Evolutionary conservation across 2,888 invertebrate genomes (phyloP), one percentile per base, ranked within the genome.

Genomic region (Loripinus fragilis): DNA sequence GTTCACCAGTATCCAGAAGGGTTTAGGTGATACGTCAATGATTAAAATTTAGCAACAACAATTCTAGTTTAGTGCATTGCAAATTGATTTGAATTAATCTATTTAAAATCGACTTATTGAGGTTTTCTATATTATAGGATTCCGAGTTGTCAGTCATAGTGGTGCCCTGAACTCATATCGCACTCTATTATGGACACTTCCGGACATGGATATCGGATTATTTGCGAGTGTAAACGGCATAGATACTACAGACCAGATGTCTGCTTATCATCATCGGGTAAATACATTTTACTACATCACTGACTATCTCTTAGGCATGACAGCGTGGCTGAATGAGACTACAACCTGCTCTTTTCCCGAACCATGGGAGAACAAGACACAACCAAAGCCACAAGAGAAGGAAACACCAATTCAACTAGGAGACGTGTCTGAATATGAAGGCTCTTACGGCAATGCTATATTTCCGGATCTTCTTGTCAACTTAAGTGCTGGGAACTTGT

Each of bases 111-210:
- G n/a, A n/a, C n/a, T n/a, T n/a, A n/a, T n/a, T 52, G 38, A 8
- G 38, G 38, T 12, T 38, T 5, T 78, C 12, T 12, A 8, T 38
- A 38, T 38, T 12, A 3, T 81, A 93, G 93, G 91, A 48, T 92
- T 88, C 74, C 85, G 82, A 52, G 86, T 90, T 66, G 65, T 93
- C 5, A 92, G 91, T 89, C 93, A 93, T 81, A 91, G 91, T 1
- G 93, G 93, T 0, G 89, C 92, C 15, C 89, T 93, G 7, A 88
- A 90, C 7, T 89, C 91, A 25, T 92, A 91, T 80, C 89, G 90
- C 42, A 90, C 92, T 2, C 82, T 90, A 38, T 80, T 93, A 15
- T 92, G 91, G 89, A 74, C 93, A 35, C 90, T 89, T 71, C 93
- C 93, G 0, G 92, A 91, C 50, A 76, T 86, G 42, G 83, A 88